Evolutionary conservation across 2,797 vertebrate species (phyloP).

Genomic region (Poeciliopsis gracilis): DNA sequence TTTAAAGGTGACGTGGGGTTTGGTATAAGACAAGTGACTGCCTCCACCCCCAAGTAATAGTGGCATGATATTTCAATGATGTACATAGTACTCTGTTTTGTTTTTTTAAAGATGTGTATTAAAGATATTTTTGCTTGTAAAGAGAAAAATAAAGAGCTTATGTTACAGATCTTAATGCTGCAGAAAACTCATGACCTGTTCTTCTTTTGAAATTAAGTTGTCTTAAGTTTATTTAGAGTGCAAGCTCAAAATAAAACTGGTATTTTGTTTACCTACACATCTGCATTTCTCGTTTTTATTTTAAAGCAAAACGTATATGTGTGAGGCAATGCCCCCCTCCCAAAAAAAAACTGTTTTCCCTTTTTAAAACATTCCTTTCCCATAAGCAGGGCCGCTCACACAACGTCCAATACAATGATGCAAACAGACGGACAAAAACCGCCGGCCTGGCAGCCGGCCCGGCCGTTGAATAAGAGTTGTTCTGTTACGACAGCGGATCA

Average conservation of each 20-base stretch:
- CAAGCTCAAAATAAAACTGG: constrained; percentile 78
- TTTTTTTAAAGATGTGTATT: constrained; percentile 69
- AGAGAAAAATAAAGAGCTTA: constrained; percentile 34
- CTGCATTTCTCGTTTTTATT: constrained; percentile 13
- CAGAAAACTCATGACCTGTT: constrained; percentile 60
- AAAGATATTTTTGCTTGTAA: constrained; percentile 79
- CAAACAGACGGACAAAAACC: constrained; percentile 33
- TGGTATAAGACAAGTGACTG: constrained; percentile 46
- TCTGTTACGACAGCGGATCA: constrained; percentile 41
- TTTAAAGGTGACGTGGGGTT: constrained; percentile 65
- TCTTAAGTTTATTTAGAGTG: constrained; percentile 71
- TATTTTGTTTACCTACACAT: constrained; percentile 72
- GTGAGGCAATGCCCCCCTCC: no score
- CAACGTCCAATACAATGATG: constrained; percentile 28
- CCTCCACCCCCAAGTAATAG: constrained; percentile 55
- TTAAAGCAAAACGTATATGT: neutral
- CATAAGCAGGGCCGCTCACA: constrained; percentile 16
- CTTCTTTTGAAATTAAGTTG: constrained; percentile 65
- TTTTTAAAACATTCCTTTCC: constrained; percentile 35
- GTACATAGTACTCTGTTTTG: constrained; percentile 77
- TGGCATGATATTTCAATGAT: constrained; percentile 73
- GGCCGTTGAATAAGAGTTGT: constrained; percentile 16
- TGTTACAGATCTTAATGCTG: constrained; percentile 68
- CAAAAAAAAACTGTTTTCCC: neutral
- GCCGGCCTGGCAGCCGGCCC: constrained; percentile 11